phyloP scores from a whole-genome alignment of 2,888 invertebrate species.

The Scaptomyza polygonia region DNA sequence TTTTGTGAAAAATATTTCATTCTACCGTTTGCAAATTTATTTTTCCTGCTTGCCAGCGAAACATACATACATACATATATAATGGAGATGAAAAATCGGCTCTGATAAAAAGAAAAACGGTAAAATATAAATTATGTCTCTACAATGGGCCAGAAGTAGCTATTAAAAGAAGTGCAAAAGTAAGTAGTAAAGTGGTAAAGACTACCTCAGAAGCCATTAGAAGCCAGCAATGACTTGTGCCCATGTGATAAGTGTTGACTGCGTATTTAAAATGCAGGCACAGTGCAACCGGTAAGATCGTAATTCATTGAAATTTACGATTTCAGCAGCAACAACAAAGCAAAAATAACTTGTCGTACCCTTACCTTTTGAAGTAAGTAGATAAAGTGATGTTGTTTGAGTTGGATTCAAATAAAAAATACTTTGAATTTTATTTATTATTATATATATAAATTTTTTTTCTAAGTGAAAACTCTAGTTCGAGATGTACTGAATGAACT shows the following conservation, averaged over 20 bases:
- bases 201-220: slow-evolving; percentile 47
- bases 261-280: slow-evolving; percentile 72
- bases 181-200: not conserved
- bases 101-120: slow-evolving; percentile 33
- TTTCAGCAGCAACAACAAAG: slow-evolving; percentile 48
- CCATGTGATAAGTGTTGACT: slow-evolving; percentile 57
- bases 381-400: too few relatives aligned
- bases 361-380: not conserved
- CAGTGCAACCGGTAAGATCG: slow-evolving; percentile 63
- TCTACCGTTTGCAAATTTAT: slow-evolving; percentile 75
- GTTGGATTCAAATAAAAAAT: too few relatives aligned
- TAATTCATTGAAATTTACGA: slow-evolving; percentile 76
- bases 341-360: not conserved
- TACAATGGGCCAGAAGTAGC: slow-evolving; percentile 44
- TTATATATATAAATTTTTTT: too few relatives aligned
- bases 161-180: slow-evolving; percentile 23
- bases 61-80: slow-evolving; percentile 42
- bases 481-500: not conserved
- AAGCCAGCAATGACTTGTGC: slow-evolving; percentile 31
- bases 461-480: not conserved
- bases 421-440: too few relatives aligned
- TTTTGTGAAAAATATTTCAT: slow-evolving; percentile 66
- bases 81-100: slow-evolving; percentile 73
- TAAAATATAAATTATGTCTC: slow-evolving; percentile 51
- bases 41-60: slow-evolving; percentile 49